Evolutionary conservation across 1,140 invertebrate genomes (phyloP).

Genomic region (Calephelis virginiensis): DNA sequence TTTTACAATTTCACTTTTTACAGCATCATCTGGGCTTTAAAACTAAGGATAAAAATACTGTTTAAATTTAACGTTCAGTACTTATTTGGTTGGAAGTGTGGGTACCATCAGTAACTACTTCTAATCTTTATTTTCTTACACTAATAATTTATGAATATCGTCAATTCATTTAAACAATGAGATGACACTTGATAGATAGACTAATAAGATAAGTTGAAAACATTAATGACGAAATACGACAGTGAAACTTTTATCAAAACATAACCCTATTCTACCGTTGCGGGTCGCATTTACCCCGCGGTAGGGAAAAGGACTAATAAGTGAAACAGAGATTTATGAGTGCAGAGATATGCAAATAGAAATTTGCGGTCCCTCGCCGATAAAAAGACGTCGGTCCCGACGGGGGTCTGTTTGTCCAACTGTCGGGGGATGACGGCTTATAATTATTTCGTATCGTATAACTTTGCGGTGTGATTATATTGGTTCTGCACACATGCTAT

Average conservation of each 20-base stretch:
- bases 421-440: conserved; percentile 53
- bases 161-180: too few species aligned
- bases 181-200: too few species aligned
- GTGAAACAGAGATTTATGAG: conserved; percentile 76
- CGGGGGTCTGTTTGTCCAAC: conserved; percentile 62
- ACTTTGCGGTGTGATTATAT: conserved; percentile 26
- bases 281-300: conserved; percentile 44
- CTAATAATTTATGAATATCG: too few species aligned
- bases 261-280: conserved; percentile 43
- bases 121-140: too few species aligned
- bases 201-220: too few species aligned
- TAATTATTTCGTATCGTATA: conserved; percentile 53
- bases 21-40: too few species aligned
- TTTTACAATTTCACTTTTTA: too few species aligned
- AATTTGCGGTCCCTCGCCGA: conserved; percentile 70
- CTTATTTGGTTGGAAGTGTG: too few species aligned
- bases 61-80: too few species aligned
- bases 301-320: conserved; percentile 63
- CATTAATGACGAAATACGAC: conserved; percentile 19
- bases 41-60: too few species aligned
- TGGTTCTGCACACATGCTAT: conserved; percentile 12
- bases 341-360: conserved; percentile 76
- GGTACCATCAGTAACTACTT: too few species aligned
- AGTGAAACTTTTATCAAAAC: conserved; percentile 28
- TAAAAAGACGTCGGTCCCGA: conserved; percentile 68